These are phyloP conservation scores for Leucosticte australis DNA, from an alignment of 2,113 vertebrate genomes.

Conservation along the genomic window DNA sequence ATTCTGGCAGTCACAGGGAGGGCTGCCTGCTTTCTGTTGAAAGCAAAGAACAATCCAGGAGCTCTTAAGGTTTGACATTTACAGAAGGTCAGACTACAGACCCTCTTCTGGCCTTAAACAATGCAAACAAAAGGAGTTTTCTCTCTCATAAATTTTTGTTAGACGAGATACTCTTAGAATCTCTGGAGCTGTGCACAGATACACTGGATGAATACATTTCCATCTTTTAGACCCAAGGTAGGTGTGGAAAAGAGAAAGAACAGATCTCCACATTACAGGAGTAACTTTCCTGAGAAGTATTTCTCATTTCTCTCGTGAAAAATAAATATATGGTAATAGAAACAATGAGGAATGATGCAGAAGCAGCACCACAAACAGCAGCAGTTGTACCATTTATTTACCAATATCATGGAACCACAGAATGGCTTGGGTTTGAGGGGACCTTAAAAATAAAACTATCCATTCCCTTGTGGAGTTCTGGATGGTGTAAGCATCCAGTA, in stretches of 20 bases:
- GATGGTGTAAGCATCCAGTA: neutral
- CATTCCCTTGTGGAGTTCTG: neutral
- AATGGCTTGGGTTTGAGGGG: neutral
- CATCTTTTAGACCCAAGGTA: neutral
- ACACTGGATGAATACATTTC: conserved; percentile 1
- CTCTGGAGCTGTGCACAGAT: neutral
- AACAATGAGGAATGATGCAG: neutral
- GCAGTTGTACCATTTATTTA: neutral
- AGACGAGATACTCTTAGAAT: conserved; percentile 19
- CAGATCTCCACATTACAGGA: neutral
- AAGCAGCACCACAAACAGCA: neutral
- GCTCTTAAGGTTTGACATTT: conserved; percentile 30
- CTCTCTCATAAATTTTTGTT: neutral
- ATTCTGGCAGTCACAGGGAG: neutral
- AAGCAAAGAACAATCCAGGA: neutral
- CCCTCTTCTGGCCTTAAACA: conserved; percentile 15
- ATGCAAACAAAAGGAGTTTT: conserved; percentile 6
- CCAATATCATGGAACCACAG: neutral
- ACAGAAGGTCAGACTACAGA: conserved; percentile 12
- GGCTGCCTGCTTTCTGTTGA: neutral
- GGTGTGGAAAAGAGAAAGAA: neutral
- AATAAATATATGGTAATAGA: neutral
- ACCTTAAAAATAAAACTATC: no score
- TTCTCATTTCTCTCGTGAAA: neutral
- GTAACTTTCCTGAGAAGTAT: neutral